Conservation (phyloP, 2,113 vertebrate species). For the Pungitius pungitius region DNA sequence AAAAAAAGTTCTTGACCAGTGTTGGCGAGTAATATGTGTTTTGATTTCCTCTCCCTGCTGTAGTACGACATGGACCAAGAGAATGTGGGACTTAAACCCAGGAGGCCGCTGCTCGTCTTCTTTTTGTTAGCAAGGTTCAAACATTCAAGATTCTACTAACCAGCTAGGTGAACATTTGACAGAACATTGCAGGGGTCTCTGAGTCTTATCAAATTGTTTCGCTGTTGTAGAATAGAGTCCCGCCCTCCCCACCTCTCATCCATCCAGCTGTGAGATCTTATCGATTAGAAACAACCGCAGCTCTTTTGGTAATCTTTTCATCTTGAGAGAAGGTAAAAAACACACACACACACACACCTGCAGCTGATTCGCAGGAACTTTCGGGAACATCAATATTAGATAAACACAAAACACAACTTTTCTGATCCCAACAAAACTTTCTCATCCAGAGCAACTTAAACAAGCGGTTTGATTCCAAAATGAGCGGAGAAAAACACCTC, state of each 20-base stretch:
- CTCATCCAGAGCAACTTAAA: slow-evolving; percentile 29
- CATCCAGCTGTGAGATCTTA: slow-evolving; percentile 60
- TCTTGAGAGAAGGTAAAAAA: slow-evolving; percentile 39
- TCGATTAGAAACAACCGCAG: slow-evolving; percentile 48
- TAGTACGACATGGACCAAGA: not conserved
- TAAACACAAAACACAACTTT: slow-evolving; percentile 35
- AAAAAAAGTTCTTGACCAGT: not conserved
- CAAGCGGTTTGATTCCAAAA: not conserved
- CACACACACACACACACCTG: slow-evolving; percentile 3
- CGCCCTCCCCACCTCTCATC: not conserved
- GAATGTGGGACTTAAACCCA: not conserved
- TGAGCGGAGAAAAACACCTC: not conserved
- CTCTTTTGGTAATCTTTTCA: slow-evolving; percentile 71
- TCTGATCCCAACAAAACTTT: slow-evolving; percentile 48
- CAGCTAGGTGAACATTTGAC: not conserved
- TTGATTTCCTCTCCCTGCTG: not conserved
- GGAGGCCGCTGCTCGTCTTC: not conserved
- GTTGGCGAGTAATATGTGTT: not conserved
- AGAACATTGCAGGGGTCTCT: not conserved
- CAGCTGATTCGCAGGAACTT: slow-evolving; percentile 53
- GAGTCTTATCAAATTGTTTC: not conserved
- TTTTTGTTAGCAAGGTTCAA: not conserved
- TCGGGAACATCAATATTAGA: slow-evolving; percentile 66
- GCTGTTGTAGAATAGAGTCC: slow-evolving; percentile 5
- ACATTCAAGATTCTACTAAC: not conserved